phyloP scores from a whole-genome alignment of 2,113 vertebrate species.

The Tamias sibiricus region DNA sequence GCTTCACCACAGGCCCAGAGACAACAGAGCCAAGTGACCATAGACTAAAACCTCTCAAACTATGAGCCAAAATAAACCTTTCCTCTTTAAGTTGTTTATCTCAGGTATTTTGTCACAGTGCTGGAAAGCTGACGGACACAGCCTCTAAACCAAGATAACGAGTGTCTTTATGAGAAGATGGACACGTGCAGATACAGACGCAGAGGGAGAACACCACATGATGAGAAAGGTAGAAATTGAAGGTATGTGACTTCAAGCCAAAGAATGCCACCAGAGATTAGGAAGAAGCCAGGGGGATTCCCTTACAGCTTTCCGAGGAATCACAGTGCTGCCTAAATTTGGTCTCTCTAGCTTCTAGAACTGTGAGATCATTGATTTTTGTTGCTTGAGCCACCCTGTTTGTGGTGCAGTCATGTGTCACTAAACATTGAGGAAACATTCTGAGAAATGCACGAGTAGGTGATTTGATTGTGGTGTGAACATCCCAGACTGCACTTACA shows the following conservation, averaged over 20 bases:
- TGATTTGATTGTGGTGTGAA: background rate
- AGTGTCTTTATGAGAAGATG: background rate
- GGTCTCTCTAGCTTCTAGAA: background rate
- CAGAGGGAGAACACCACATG: background rate
- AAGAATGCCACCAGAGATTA: background rate
- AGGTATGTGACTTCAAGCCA: background rate
- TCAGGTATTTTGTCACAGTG: background rate
- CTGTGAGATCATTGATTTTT: background rate
- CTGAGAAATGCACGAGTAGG: background rate
- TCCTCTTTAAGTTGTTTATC: background rate
- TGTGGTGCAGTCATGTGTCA: background rate
- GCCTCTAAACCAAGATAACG: no score
- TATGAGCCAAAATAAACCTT: background rate
- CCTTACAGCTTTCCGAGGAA: background rate
- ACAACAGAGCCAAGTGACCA: background rate
- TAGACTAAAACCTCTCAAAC: background rate
- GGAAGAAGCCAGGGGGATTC: background rate
- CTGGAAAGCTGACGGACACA: background rate
- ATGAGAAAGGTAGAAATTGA: background rate
- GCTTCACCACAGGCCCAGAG: background rate
- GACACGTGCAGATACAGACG: background rate
- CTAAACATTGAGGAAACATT: background rate
- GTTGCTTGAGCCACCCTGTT: background rate
- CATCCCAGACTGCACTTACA: background rate
- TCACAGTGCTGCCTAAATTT: background rate